A percentile compares a stretch with the other conserved stretches of the same genome.
Conservation (phyloP, 2,797 vertebrate genomes). For the Spheniscus humboldti region DNA sequence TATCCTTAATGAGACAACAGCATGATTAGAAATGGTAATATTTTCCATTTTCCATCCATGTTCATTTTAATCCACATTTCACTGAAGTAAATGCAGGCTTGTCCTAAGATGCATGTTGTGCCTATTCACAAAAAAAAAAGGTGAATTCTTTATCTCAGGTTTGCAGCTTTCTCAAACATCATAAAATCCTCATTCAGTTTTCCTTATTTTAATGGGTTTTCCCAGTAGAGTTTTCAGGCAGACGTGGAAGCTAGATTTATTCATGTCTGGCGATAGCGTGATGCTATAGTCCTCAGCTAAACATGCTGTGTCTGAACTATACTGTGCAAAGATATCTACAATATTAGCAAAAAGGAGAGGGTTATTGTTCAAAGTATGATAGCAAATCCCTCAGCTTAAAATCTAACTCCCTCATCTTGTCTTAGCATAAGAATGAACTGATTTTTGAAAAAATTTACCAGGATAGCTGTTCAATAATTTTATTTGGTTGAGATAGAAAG, state of each 20-base stretch:
- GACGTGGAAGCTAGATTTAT: background rate
- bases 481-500: background rate
- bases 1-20: conserved; percentile 18
- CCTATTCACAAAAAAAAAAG: background rate
- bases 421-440: background rate
- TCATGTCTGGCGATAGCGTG: background rate
- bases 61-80: background rate
- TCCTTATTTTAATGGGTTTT: conserved; percentile 42
- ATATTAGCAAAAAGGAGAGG: background rate
- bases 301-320: background rate
- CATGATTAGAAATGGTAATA: conserved; percentile 14
- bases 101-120: background rate
- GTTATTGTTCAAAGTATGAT: background rate
- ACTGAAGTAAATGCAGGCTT: background rate
- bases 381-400: background rate
- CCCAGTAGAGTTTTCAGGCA: background rate
- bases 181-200: conserved; percentile 40
- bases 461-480: background rate
- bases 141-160: conserved; percentile 34
- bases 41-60: background rate
- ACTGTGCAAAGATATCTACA: background rate
- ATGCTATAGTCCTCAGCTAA: background rate
- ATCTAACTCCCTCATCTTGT: background rate
- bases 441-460: background rate
- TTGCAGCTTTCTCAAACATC: conserved; percentile 50